These are phyloP conservation scores for Meteorus colon DNA, from an alignment of 2,888 invertebrate genomes.

Conservation along the genomic window DNA sequence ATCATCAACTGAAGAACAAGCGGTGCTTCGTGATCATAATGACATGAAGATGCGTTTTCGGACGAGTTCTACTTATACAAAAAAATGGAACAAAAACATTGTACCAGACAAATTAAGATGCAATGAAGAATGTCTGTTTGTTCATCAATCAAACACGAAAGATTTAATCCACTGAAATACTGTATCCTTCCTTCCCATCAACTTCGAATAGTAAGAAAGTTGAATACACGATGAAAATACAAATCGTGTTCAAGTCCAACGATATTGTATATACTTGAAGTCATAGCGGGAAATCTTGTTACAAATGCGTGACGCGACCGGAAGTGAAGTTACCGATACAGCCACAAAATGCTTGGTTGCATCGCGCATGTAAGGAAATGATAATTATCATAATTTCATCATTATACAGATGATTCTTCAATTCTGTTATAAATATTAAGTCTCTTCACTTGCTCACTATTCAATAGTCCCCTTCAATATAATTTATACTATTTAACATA, in stretches of 20 bases:
- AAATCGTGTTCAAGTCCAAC: no score
- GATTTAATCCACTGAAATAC: no score
- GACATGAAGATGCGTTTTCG: background rate
- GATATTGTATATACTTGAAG: background rate
- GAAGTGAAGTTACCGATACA: conserved; percentile 42
- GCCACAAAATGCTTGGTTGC: conserved; percentile 41
- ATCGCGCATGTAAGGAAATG: conserved; percentile 36
- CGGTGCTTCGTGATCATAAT: background rate
- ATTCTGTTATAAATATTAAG: background rate
- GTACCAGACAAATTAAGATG: background rate
- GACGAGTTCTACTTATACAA: background rate
- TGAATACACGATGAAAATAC: background rate
- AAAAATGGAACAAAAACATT: background rate
- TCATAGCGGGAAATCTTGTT: conserved; percentile 39
- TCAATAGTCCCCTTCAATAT: background rate
- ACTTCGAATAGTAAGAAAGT: background rate
- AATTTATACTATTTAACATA: background rate
- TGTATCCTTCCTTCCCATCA: no score
- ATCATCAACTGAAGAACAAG: conserved; percentile 10
- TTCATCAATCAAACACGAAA: no score
- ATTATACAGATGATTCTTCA: conserved; percentile 12
- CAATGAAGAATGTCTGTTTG: background rate
- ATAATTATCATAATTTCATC: conserved; percentile 38
- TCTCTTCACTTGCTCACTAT: background rate
- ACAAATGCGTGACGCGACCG: conserved; percentile 41